phyloP scores from a whole-genome alignment of 2,888 invertebrate genomes.

The Drepana falcataria region DNA sequence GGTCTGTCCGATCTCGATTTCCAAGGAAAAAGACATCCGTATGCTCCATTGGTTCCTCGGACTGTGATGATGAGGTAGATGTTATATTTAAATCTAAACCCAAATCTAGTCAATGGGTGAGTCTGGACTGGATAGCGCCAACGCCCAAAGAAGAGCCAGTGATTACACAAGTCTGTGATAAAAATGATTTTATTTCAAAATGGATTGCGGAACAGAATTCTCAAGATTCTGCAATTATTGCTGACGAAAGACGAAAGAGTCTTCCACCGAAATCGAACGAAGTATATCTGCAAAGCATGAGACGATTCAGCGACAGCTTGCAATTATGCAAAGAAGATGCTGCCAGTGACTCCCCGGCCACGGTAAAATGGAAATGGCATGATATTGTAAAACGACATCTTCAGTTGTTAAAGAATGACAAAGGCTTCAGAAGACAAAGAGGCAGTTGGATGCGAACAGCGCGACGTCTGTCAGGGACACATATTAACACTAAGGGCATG shows the following conservation, averaged over 20 bases:
- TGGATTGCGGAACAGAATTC: slow-evolving; percentile 76
- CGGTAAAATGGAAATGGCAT: slow-evolving; percentile 75
- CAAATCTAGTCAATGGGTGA: slow-evolving; percentile 79
- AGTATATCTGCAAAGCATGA: slow-evolving; percentile 70
- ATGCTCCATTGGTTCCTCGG: slow-evolving; percentile 75
- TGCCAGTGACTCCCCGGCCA: slow-evolving; percentile 72
- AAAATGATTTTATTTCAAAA: slow-evolving; percentile 75
- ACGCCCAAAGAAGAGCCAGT: slow-evolving; percentile 73
- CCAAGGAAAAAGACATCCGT: slow-evolving; percentile 73
- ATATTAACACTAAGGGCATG: slow-evolving; percentile 47
- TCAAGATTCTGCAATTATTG: slow-evolving; percentile 59
- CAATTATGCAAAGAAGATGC: slow-evolving; percentile 76
- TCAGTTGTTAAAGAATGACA: slow-evolving; percentile 67
- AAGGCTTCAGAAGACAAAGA: slow-evolving; percentile 67
- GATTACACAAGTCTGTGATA: slow-evolving; percentile 74
- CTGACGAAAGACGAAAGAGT: slow-evolving; percentile 70
- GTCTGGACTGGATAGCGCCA: slow-evolving; percentile 76
- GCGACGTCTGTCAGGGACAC: slow-evolving; percentile 60
- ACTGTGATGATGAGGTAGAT: slow-evolving; percentile 74
- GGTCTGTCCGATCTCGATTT: slow-evolving; percentile 63
- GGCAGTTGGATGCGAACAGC: slow-evolving; percentile 73
- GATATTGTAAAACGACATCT: slow-evolving; percentile 74
- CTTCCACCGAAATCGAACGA: slow-evolving; percentile 75
- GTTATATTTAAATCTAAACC: slow-evolving; percentile 78
- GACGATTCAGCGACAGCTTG: slow-evolving; percentile 71